Evolutionary conservation across 2,888 invertebrate genomes (phyloP), one percentile per base, ranked within the genome.

Genomic region (Coecobrya sp.): DNA sequence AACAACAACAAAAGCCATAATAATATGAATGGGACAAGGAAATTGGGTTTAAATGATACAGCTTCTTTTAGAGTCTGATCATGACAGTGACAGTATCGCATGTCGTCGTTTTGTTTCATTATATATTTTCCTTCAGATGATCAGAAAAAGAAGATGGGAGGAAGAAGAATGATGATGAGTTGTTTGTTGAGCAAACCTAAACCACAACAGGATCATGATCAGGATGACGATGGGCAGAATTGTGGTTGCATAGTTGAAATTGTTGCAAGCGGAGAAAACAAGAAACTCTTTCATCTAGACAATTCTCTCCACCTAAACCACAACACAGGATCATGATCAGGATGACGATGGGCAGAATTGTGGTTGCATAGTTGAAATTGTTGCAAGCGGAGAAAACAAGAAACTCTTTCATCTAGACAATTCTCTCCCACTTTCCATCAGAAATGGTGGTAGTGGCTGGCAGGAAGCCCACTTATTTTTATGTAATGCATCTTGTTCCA

Each of bases 321-420:
- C n/a, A n/a, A n/a, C n/a, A n/a, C n/a, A n/a, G n/a, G n/a, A n/a
- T n/a, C n/a, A n/a, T n/a, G n/a, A n/a, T n/a, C n/a, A n/a, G n/a
- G n/a, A n/a, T n/a, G n/a, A n/a, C n/a, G n/a, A n/a, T n/a, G n/a
- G n/a, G n/a, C n/a, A n/a, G n/a, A n/a, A n/a, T 68, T 68, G 68
- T 68, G 68, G 68, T 27, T 25, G 86, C 52, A 86, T 86, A 27
- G 19, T 76, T 86, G 30, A 52, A 70, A 86, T 86, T 76, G 73
- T 88, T 88, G 81, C 45, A 19, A 76, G 27, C n/a, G 22, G 45
- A 62, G 62, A 55, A 76, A 88, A 79, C 79, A 88, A 79, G 88
- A 62, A 52, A 19, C 79, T 88, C 88, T 88, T 88, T 88, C 88
- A 88, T 79, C 81, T 81, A 88, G 88, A 88, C 88, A 88, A 88